Conservation (phyloP, 2,797 vertebrate genomes). For the Gambelia wislizenii region DNA sequence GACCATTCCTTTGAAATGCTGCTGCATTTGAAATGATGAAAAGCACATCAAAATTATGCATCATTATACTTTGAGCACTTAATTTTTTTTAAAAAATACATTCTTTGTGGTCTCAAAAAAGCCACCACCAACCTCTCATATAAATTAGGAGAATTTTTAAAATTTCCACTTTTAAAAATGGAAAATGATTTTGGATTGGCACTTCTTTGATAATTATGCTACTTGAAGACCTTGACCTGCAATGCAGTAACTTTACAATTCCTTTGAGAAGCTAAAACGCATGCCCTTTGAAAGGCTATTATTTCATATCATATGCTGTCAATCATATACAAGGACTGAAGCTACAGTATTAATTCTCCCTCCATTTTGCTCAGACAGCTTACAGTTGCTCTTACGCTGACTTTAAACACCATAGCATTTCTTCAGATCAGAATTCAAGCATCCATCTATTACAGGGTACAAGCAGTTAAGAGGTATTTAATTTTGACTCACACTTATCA, state of each 20-base stretch:
- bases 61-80: constrained; percentile 22
- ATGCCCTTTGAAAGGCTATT: constrained; percentile 35
- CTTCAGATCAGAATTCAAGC: constrained; percentile 28
- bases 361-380: not conserved
- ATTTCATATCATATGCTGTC: constrained; percentile 8
- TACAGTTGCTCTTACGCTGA: constrained; percentile 12
- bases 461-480: constrained; percentile 21
- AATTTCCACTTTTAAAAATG: constrained; percentile 9
- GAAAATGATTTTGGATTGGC: constrained; percentile 33
- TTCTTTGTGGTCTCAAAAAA: not conserved
- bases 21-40: not conserved
- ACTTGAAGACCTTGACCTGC: constrained; percentile 22
- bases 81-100: constrained; percentile 10
- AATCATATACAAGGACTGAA: not conserved
- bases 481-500: constrained; percentile 22
- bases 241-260: constrained; percentile 19
- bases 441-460: constrained; percentile 20
- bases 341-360: not conserved
- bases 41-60: not conserved
- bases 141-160: constrained; percentile 21
- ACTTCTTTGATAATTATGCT: constrained; percentile 37
- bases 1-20: constrained; percentile 26
- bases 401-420: constrained; percentile 25
- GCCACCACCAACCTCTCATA: rapidly evolving
- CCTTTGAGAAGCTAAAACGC: constrained; percentile 25